Base-by-base conservation (phyloP, 2,797 vertebrate genomes). In the Apogon talboti region DNA sequence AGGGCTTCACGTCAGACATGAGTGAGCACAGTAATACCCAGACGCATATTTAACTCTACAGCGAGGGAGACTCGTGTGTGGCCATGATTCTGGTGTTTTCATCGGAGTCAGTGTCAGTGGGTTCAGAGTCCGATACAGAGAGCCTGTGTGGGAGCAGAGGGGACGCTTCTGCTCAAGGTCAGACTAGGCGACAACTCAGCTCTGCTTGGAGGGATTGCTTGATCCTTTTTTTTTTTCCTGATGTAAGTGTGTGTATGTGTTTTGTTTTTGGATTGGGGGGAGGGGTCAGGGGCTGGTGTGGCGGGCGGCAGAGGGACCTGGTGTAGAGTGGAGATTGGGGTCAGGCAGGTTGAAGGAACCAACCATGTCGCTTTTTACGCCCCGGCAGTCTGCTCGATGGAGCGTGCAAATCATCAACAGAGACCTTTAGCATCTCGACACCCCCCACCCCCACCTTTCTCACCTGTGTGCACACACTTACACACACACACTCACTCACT, bases 311-410 rank as follows among this genome's bases (percentile, higher is more conserved):
- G 55, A 45, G 83, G 83, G 82, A 78, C 87, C 82, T 75, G 77
- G 89, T 94, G 92, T 92, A 88, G 86, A 89, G 85, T 85, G 85
- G 87, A 94, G 92, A 95, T 94, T 95, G 93, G 90, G 94, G 93
- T 94, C 93, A 93, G 88, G 66, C 79, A 86, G 92, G 92, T 93
- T 92, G 89, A 87, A 89, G 86, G 92, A 91, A 89, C 85, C 83
- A 70, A 89, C 88, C 90, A 89, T 94, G 92, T 92, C 87, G 66
- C 87, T 90, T 91, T 91, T 86, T 86, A 83, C 76, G 78, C 88
- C 83, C 91, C 83, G 71, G 84, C 69, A 80, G 84, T 88, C 87
- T 78, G 90, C 88, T 88, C 87, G 76, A 91, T 92, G 87, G 87
- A 93, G 93, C 89, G 89, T 92, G 89, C 87, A 92, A 93, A 94